phyloP scores from a whole-genome alignment of 2,113 vertebrate species.

The Actenoides lindsayi region DNA sequence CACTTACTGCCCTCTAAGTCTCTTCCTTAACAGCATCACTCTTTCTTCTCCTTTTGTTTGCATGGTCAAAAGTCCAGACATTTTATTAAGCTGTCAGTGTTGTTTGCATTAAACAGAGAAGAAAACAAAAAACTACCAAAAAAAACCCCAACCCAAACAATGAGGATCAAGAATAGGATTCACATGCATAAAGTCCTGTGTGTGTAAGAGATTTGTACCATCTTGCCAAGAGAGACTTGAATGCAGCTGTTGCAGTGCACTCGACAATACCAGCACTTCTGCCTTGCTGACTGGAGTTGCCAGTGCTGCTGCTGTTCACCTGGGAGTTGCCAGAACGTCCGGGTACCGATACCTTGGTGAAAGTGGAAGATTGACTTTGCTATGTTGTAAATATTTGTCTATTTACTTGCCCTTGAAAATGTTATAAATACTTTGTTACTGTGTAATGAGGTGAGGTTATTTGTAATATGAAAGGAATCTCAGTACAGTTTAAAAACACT shows the following conservation, averaged over 20 bases:
- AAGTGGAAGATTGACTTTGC: background rate
- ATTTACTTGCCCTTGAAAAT: slow-evolving; percentile 13
- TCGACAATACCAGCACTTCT: background rate
- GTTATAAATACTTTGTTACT: background rate
- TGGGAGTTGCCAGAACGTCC: background rate
- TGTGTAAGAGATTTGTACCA: rapidly evolving
- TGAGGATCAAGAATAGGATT: background rate
- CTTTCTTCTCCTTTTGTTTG: background rate
- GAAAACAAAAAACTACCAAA: background rate
- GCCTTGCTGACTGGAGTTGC: background rate
- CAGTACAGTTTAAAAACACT: background rate
- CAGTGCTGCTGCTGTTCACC: background rate
- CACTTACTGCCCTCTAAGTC: background rate
- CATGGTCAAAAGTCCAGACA: background rate
- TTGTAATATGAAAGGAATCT: background rate
- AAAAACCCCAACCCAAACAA: rapidly evolving
- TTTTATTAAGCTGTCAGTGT: background rate
- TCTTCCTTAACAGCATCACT: background rate
- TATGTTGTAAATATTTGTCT: background rate
- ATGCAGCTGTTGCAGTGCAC: background rate
- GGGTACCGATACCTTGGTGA: background rate
- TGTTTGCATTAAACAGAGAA: background rate
- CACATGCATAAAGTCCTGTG: background rate
- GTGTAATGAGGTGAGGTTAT: background rate
- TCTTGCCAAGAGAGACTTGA: background rate